A percentile compares a stretch with the other conserved stretches of the same genome.
These are phyloP conservation scores for Anas capensis DNA, from an alignment of 2,797 vertebrate species.

Conservation along the genomic window DNA sequence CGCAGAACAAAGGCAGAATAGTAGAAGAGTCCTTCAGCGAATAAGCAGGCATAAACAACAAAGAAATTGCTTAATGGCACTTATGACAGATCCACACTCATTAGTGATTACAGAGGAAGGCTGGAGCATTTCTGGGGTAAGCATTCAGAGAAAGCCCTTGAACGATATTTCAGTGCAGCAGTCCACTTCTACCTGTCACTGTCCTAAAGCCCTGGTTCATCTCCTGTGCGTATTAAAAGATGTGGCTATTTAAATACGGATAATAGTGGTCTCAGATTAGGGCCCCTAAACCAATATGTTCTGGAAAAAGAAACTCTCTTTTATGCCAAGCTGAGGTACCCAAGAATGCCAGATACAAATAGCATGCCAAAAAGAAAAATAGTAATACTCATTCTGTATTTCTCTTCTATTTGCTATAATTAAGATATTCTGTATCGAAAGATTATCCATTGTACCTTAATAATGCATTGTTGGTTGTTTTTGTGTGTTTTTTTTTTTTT, in stretches of 20 bases:
- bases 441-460: neutral
- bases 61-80: neutral
- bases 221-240: neutral
- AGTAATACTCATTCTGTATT: neutral
- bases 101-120: neutral
- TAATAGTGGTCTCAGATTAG: neutral
- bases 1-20: neutral
- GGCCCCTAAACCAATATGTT: neutral
- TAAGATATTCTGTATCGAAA: neutral
- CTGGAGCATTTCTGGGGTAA: neutral
- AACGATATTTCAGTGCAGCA: neutral
- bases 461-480: neutral
- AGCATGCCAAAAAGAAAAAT: neutral
- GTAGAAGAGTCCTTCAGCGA: neutral
- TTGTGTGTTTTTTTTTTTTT: neutral
- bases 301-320: neutral
- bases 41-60: neutral
- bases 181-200: neutral
- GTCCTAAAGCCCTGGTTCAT: neutral
- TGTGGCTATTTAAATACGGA: neutral
- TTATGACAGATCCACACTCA: rapidly evolving
- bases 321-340: neutral
- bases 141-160: neutral
- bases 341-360: neutral
- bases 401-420: neutral